Base-by-base conservation (phyloP, 2,888 invertebrate genomes). In the Scelioninae gen. 2 region DNA sequence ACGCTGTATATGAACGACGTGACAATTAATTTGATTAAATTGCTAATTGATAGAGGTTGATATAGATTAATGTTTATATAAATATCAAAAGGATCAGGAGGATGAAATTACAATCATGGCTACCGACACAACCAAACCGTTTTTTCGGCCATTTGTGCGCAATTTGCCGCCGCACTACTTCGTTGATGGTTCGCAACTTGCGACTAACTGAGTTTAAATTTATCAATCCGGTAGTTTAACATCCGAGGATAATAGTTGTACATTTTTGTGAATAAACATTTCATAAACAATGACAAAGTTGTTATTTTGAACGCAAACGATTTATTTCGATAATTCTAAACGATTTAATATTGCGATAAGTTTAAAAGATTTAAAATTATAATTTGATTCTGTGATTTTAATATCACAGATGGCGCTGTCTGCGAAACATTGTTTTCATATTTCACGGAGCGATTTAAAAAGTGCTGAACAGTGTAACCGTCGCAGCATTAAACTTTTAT, bases 41-140 rank as follows among this genome's bases (percentile, higher is more conserved):
- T 22, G 25, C 41, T 63, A 52, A 63, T 65, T 65, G 22, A 37
- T 46, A 15, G 18, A n/a, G 37, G 37, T 55, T 33, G 43, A 35
- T 31, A 6, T 13, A 45, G 4, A 41, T 50, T 53, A 65, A n/a
- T 28, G 6, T 25, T 25, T 9, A 31, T 9, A 31, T 31, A 9
- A 7, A 9, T 9, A 43, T 16, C 15, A 50, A 33, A 67, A 67
- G 48, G 39, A 48, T 58, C 37, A 48, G 33, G 25, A 33, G 11
- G 57, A 13, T 39, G 18, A 41, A 10, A 41, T 16, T 13, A 13
- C 55, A 16, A 41, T 41, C 19, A 55, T 55, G 55, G 55, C 55
- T 16, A 28, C 55, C 31, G 35, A 52, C 11, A 35, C 11, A 35
- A 19, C 6, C 1, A 52, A 50, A 52, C 52, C 52, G 52, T 52